These are phyloP conservation scores for Koerneria pararmatus DNA, from an alignment of 2,888 invertebrate species.

Conservation along the genomic window DNA sequence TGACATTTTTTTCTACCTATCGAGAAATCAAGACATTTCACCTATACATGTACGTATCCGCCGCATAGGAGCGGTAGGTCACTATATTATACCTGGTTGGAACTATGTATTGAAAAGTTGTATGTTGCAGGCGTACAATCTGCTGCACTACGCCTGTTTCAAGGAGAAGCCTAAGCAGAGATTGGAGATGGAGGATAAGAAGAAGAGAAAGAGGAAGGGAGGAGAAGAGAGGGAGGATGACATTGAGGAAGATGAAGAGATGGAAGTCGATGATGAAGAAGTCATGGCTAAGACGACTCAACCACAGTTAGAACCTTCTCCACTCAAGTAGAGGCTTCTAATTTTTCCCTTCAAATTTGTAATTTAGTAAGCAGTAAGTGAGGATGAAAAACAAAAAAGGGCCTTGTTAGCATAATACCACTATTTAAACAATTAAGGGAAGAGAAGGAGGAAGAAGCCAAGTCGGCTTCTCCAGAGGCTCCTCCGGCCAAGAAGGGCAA, in stretches of 20 bases:
- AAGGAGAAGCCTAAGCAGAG: constrained; percentile 56
- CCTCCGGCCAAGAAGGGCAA: constrained; percentile 8
- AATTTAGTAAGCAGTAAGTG: no score
- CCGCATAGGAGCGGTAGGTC: no score
- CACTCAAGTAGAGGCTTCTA: no score
- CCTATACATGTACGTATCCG: no score
- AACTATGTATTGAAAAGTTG: no score
- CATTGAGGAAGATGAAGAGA: constrained; percentile 7
- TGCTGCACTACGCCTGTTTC: constrained; percentile 57
- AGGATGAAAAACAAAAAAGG: no score
- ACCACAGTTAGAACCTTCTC: no score
- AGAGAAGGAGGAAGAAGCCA: background rate
- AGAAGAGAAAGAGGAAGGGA: constrained; percentile 24
- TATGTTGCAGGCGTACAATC: constrained; percentile 42
- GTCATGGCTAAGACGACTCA: background rate
- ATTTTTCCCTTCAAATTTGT: no score
- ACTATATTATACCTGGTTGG: no score
- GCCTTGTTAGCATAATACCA: no score
- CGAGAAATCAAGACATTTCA: no score
- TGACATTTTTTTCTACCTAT: no score
- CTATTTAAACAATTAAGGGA: background rate
- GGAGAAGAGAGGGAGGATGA: constrained; percentile 30
- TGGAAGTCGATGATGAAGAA: constrained; percentile 9
- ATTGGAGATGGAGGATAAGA: constrained; percentile 37
- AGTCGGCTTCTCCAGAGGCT: background rate